Evolutionary conservation across 1,140 invertebrate species (phyloP), one percentile per base, ranked within the genome.

Genomic region (Lepidurus apus): DNA sequence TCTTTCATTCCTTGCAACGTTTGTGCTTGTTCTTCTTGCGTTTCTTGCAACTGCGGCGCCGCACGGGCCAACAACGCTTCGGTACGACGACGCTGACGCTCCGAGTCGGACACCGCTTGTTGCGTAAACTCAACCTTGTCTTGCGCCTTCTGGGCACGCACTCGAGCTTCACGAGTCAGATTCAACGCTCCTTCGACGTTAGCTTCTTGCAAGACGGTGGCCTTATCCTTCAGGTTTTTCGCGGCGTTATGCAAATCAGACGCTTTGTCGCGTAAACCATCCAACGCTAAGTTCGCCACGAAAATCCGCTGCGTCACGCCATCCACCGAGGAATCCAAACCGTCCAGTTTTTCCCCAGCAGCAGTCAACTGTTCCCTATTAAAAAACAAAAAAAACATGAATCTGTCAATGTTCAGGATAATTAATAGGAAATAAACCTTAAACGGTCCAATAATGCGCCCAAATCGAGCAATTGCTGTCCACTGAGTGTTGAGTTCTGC

Each of bases 161-260:
- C 89, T 83, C 88, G 91, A 85, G 91, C 95, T 88, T 88, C 93
- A 42, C 92, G 88, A 0, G 95, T 98, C 4, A 98, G 89, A 83
- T 95, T 96, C 73, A 97, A 87, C 2, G 96, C 96, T 74, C 96
- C 96, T 87, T 96, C 93, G 47, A 98, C 93, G 86, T 98, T 96
- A 6, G 92, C 93, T 86, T 98, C 96, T 85, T 98, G 95, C 42
- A 99, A 87, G 83, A 92, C 91, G 1, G 95, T 98, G 11, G 95
- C 95, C 83, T 95, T 95, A 77, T 91, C 90, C 82, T 92, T 91
- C 34, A 98, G 86, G 43, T 92, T 88, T 75, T 89, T 85, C 2
- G 93, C 94, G 81, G 91, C 88, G 53, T 88, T 85, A 83, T 94
- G 91, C 6, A 98, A 86, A 17, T 88, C 87, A 26, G 91, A 88